phyloP scores from a whole-genome alignment of 2,797 vertebrate genomes.

The Iguana delicatissima region DNA sequence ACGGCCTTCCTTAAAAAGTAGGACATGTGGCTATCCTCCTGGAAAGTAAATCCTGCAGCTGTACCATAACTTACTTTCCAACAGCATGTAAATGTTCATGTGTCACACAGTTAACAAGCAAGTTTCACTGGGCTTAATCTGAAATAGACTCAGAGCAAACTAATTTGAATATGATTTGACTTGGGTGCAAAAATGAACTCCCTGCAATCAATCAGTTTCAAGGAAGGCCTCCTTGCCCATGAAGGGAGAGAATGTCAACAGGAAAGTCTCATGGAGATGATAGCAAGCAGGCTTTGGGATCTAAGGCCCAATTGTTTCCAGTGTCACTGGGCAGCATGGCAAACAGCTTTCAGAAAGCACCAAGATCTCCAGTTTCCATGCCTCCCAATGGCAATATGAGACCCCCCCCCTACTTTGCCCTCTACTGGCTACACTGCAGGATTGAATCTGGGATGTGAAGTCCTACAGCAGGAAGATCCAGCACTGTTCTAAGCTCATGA shows the following conservation, averaged over 20 bases:
- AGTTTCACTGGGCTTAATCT: background rate
- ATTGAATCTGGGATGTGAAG: background rate
- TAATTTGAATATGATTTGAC: background rate
- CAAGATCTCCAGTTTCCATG: background rate
- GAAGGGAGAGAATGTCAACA: background rate
- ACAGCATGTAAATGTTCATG: background rate
- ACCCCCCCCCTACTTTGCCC: background rate
- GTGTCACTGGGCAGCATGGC: background rate
- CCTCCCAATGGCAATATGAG: background rate
- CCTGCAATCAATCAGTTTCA: background rate
- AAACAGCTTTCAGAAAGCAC: background rate
- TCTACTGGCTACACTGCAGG: background rate
- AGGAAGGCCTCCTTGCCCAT: background rate
- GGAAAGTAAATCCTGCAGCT: no score
- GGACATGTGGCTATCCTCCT: no score
- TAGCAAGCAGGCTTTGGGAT: background rate
- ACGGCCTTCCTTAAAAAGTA: no score
- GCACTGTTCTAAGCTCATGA: background rate
- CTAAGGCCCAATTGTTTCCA: background rate
- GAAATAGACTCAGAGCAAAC: background rate
- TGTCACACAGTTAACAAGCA: background rate
- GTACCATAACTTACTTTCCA: no score
- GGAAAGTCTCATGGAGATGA: background rate
- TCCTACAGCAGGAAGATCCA: background rate
- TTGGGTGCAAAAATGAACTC: background rate